Conservation (phyloP, 2,113 vertebrate species). For the Pontoporia blainvillei region DNA sequence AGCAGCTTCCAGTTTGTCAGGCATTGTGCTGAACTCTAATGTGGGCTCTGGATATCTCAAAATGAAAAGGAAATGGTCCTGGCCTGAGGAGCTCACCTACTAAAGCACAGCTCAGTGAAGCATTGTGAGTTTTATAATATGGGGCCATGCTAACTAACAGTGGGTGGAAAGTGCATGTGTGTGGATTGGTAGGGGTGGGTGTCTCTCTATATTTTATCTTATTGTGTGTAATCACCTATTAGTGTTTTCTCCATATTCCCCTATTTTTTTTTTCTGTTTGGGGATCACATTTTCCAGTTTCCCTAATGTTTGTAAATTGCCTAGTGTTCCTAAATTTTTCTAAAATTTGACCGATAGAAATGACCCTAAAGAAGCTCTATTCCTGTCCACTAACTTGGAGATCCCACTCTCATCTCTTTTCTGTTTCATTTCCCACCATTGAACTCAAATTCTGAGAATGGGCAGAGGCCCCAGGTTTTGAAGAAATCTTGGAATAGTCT, state of each 20-base stretch:
- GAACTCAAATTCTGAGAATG: neutral
- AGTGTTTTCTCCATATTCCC: neutral
- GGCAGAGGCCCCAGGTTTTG: neutral
- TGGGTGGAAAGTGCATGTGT: neutral
- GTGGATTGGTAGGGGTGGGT: neutral
- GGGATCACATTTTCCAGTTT: neutral
- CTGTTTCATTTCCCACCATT: neutral
- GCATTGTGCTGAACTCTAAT: neutral
- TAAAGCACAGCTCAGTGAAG: neutral
- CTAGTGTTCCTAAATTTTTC: neutral
- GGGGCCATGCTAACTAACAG: neutral
- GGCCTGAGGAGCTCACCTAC: neutral
- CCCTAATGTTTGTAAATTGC: neutral
- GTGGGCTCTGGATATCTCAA: neutral
- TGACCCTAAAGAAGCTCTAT: neutral
- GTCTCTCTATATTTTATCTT: neutral
- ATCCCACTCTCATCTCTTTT: neutral
- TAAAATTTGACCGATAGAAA: neutral
- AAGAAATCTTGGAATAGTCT: neutral
- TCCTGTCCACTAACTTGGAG: neutral
- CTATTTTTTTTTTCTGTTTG: neutral
- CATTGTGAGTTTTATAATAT: neutral
- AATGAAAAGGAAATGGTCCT: neutral
- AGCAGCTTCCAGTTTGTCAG: neutral
- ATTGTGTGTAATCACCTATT: neutral